These are phyloP conservation scores for Stylophora pistillata DNA, from an alignment of 64 coral and sea anemone genomes.

Conservation along the genomic window DNA sequence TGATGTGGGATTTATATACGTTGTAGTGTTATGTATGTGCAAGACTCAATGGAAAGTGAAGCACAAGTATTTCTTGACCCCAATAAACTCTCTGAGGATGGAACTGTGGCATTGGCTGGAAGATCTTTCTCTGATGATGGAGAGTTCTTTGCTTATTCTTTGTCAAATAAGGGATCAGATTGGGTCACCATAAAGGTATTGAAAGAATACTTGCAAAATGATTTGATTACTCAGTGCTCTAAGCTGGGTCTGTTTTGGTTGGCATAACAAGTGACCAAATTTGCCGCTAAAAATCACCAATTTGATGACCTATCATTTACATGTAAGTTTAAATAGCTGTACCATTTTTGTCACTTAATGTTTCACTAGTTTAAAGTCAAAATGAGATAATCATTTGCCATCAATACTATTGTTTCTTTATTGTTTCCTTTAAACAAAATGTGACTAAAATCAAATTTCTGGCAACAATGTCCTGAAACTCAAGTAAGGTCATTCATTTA, in stretches of 20 bases:
- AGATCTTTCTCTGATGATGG: slow-evolving; percentile 91
- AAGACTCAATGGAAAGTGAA: slow-evolving; percentile 63
- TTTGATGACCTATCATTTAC: not conserved
- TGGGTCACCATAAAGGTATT: slow-evolving; percentile 93
- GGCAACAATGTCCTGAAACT: no score
- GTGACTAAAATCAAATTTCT: no score
- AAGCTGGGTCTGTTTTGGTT: no score
- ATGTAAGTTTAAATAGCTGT: no score
- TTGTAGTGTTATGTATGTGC: slow-evolving; percentile 93
- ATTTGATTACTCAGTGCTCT: no score
- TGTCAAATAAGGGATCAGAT: slow-evolving; percentile 88
- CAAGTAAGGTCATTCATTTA: no score
- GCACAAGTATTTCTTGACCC: slow-evolving; percentile 90
- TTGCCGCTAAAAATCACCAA: not conserved
- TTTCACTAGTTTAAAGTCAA: no score
- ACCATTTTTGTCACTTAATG: no score
- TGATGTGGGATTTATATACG: not conserved
- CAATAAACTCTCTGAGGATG: slow-evolving; percentile 95
- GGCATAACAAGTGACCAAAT: no score
- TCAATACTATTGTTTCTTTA: no score
- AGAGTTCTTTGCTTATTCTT: slow-evolving; percentile 77
- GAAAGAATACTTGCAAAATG: not conserved
- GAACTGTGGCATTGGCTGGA: slow-evolving; percentile 76
- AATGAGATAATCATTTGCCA: no score
- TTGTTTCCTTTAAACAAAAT: no score